phyloP scores from a whole-genome alignment of 2,113 vertebrate species.

The Eretmochelys imbricata region DNA sequence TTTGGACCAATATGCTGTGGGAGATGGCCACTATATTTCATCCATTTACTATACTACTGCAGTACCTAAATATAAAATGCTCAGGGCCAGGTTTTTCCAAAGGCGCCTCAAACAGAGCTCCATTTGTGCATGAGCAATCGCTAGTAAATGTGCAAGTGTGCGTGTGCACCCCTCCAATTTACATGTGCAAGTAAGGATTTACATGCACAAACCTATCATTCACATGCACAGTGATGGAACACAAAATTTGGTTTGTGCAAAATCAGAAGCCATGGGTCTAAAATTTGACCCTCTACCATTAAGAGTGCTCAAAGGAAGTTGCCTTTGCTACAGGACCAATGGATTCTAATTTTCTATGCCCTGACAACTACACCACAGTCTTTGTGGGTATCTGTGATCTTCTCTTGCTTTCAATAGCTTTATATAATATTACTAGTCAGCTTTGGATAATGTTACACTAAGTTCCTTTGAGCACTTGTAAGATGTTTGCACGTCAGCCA shows the following conservation, averaged over 20 bases:
- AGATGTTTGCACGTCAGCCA: conserved; percentile 28
- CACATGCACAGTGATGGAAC: neutral
- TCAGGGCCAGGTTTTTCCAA: neutral
- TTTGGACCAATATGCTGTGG: neutral
- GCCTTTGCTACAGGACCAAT: neutral
- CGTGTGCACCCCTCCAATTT: accelerated
- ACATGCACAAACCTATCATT: neutral
- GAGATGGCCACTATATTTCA: neutral
- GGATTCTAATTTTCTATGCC: neutral
- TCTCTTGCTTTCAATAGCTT: neutral
- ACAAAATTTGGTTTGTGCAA: neutral
- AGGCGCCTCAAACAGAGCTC: neutral
- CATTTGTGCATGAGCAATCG: neutral
- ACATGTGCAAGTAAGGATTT: accelerated
- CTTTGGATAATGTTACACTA: conserved; percentile 4
- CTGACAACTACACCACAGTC: neutral
- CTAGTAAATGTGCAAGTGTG: too few species aligned
- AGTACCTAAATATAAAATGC: neutral
- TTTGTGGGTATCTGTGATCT: neutral
- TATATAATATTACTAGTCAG: neutral
- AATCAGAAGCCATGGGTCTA: neutral
- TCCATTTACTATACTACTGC: neutral
- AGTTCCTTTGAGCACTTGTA: neutral
- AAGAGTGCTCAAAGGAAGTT: accelerated
- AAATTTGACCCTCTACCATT: neutral